Base-by-base conservation (phyloP, 2,888 invertebrate species). In the Leucophenga maculata region DNA sequence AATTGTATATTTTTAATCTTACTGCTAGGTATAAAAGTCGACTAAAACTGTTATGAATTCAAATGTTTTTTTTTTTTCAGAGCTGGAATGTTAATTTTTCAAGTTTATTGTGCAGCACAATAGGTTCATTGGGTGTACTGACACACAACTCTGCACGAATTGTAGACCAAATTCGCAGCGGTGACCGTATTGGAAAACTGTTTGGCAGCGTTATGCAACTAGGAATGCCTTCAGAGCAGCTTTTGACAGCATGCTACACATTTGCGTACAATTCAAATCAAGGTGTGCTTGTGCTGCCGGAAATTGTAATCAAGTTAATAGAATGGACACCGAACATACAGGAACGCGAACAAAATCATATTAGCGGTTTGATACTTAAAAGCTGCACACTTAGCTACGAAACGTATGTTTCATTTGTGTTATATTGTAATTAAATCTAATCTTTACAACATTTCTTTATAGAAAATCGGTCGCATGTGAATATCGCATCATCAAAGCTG, bases 381-480 rank as follows among this genome's bases (percentile, higher is more conserved):
- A 86, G 90, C 57, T 91, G 91, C 86, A 87, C 90, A 4, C 86
- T 89, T 18, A 90, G 86, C 87, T 85, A 90, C 84, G 83, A 83
- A 75, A 84, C 89, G 89, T 89, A 74, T 80, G 82, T 71, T 0
- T 0, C 9, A 26, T 20, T 26, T 55, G 13, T 16, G 22, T 22
- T 22, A 16, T 65, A 1, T 16, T 9, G 6, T 31, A 31, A 32
- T 50, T 14, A 22, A 13, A 14, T 55, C n/a, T 55, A 22, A 14
- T 22, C 20, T 55, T 2, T 8, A n/a, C 1, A 16, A 6, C 13
- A 4, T n/a, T 50, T 11, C 50, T 70, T 81, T 67, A 72, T 72
- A 91, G 91, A 74, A 90, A 90, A 87, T 89, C 90, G 75, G 84
- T 89, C 46, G 90, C 91, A 46, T 91, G 91, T 81, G 88, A 88